These are phyloP conservation scores for Colletes collaris DNA, from an alignment of 2,888 invertebrate genomes.

Conservation along the genomic window DNA sequence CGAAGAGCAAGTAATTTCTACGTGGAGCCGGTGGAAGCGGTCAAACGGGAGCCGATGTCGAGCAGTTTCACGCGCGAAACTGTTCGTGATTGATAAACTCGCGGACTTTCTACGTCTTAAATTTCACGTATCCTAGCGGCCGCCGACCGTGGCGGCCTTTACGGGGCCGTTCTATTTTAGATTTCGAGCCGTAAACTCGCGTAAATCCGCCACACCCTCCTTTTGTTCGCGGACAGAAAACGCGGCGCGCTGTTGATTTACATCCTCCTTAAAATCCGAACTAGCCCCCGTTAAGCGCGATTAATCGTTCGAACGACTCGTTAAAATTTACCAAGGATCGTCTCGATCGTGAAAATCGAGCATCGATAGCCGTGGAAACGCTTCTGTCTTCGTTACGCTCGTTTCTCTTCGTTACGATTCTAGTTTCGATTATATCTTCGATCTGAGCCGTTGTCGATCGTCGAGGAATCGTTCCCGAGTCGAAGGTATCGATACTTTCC, in stretches of 20 bases:
- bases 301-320: slow-evolving; percentile 21
- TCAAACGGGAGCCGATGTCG: background rate
- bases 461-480: background rate
- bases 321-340: background rate
- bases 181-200: slow-evolving; percentile 52
- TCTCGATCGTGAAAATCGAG: background rate
- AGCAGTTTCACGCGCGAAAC: background rate
- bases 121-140: slow-evolving; percentile 37
- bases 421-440: background rate
- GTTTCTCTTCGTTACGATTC: background rate
- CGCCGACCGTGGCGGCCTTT: slow-evolving; percentile 28
- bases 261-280: slow-evolving; percentile 42
- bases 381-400: background rate
- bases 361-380: background rate
- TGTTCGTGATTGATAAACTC: slow-evolving; percentile 12
- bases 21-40: background rate
- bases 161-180: slow-evolving; percentile 52
- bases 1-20: no score
- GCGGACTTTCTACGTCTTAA: slow-evolving; percentile 21
- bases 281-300: background rate
- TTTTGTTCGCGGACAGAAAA: slow-evolving; percentile 49
- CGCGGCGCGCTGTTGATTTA: slow-evolving; percentile 45
- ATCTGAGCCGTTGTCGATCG: background rate
- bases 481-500: background rate
- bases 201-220: slow-evolving; percentile 58